Evolutionary conservation across 1,140 invertebrate genomes (phyloP).

Genomic region (Drosophila varians): DNA sequence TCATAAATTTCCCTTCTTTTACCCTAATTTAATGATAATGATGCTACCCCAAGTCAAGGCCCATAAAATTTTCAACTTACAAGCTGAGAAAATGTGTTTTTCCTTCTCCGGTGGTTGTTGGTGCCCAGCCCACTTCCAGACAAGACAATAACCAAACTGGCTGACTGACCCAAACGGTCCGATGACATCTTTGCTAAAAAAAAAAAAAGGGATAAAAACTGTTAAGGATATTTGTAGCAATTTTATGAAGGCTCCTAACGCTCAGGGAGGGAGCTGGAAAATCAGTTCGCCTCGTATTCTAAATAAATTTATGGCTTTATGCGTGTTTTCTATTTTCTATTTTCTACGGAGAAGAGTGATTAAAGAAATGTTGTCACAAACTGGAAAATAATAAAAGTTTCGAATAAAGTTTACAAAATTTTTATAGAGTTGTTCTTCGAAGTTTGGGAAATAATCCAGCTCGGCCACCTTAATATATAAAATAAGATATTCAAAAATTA

Average conservation of each 20-base stretch:
- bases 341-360: not conserved
- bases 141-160: conserved; percentile 42
- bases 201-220: conserved; percentile 59
- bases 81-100: conserved; percentile 73
- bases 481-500: not conserved
- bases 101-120: conserved; percentile 50
- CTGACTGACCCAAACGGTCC: conserved; percentile 41
- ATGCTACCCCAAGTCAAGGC: conserved; percentile 68
- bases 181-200: conserved; percentile 49
- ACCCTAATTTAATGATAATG: conserved; percentile 73
- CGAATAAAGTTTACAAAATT: not conserved
- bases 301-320: conserved; percentile 60
- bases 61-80: conserved; percentile 76
- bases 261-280: conserved; percentile 1
- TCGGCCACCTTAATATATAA: no score
- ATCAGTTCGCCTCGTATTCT: conserved; percentile 21
- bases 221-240: conserved; percentile 67
- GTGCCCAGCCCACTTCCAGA: conserved; percentile 40
- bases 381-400: conserved; percentile 3
- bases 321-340: conserved; percentile 13
- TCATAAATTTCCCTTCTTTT: conserved; percentile 70
- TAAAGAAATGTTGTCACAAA: conserved; percentile 1
- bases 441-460: no score
- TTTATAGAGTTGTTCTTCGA: not conserved
- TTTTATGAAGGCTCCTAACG: conserved; percentile 21